These are phyloP conservation scores for Psettodes erumei DNA, from an alignment of 2,113 vertebrate species.

Conservation along the genomic window DNA sequence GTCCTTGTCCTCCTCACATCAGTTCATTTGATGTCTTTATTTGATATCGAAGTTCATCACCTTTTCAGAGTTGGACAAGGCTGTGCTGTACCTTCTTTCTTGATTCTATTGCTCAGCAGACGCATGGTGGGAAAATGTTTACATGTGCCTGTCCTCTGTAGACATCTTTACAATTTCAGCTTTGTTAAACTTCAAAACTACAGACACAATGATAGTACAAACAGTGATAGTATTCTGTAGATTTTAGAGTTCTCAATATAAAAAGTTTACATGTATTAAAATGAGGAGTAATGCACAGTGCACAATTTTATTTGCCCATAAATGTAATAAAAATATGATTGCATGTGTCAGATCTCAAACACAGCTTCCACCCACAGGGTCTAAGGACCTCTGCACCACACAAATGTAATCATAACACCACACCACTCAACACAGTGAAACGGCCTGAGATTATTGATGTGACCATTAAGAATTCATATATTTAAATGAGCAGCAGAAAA, in stretches of 20 bases:
- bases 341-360: conserved; percentile 43
- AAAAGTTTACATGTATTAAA: too few relatives aligned
- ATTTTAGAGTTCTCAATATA: too few relatives aligned
- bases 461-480: conserved; percentile 16
- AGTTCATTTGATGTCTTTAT: conserved; percentile 66
- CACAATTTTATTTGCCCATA: too few relatives aligned
- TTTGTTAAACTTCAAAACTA: too few relatives aligned
- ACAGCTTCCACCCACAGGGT: conserved; percentile 28
- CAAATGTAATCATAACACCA: conserved; percentile 23
- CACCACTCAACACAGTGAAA: conserved; percentile 28
- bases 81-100: conserved; percentile 42
- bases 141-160: neutral
- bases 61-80: conserved; percentile 28
- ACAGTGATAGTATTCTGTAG: too few relatives aligned
- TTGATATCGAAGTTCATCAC: conserved; percentile 48
- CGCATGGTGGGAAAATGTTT: conserved; percentile 2
- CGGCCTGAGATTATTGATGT: conserved; percentile 1
- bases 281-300: too few relatives aligned
- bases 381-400: conserved; percentile 9
- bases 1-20: conserved; percentile 35
- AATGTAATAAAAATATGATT: conserved; percentile 64
- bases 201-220: too few relatives aligned
- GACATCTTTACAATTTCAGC: conserved; percentile 3
- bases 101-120: conserved; percentile 34
- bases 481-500: conserved; percentile 31